phyloP scores from a whole-genome alignment of 92 coral and sea anemone genomes.

The Nematostella vectensis region DNA sequence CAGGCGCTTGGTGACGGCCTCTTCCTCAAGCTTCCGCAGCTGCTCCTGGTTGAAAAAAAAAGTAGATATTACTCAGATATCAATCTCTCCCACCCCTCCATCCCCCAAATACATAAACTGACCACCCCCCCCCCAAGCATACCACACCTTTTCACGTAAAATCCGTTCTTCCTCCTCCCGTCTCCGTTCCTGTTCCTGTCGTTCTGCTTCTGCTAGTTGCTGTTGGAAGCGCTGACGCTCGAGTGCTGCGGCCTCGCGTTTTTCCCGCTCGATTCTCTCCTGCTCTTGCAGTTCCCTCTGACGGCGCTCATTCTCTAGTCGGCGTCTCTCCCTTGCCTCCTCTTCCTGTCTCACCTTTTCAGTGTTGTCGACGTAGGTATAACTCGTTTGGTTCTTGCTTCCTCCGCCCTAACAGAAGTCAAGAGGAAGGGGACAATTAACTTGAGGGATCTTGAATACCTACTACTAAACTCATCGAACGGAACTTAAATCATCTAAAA shows the following conservation, averaged over 20 bases:
- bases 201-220: slow-evolving; percentile 8
- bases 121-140: slow-evolving; percentile 4
- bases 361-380: slow-evolving; percentile 41
- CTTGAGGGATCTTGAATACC: no score
- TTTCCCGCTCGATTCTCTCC: slow-evolving; percentile 19
- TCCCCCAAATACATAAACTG: slow-evolving; percentile 4
- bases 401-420: slow-evolving; percentile 14
- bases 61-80: slow-evolving; percentile 1
- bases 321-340: slow-evolving; percentile 6
- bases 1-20: slow-evolving; percentile 21
- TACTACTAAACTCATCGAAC: no score
- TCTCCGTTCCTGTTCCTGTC: slow-evolving; percentile 11
- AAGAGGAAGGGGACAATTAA: no score
- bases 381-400: slow-evolving; percentile 27
- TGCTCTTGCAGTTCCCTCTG: slow-evolving; percentile 16
- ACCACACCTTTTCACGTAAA: slow-evolving; percentile 13
- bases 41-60: no score
- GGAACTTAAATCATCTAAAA: no score
- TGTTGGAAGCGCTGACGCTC: slow-evolving; percentile 19
- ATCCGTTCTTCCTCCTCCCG: slow-evolving; percentile 20
- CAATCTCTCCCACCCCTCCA: slow-evolving; percentile 1
- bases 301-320: slow-evolving; percentile 32
- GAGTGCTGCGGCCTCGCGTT: slow-evolving; percentile 5
- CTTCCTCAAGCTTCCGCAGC: slow-evolving; percentile 11
- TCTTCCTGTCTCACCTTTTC: slow-evolving; percentile 7